Evolutionary conservation across 2,888 invertebrate species (phyloP), one percentile per base, ranked within the genome.

Genomic region (Aleiodes leptofemur): DNA sequence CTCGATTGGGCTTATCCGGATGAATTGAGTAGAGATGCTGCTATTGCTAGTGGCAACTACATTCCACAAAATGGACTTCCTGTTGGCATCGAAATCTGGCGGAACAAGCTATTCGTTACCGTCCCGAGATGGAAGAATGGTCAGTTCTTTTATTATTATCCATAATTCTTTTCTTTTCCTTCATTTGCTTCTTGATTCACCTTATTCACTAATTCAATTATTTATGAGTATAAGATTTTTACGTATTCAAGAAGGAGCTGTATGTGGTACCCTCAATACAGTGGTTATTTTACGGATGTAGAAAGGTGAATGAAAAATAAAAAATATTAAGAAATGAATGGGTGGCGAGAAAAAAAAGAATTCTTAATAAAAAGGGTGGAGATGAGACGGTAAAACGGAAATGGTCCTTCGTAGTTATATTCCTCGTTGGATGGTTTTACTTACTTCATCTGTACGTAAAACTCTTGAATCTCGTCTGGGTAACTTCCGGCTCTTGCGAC

Each of bases 71-170:
- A 96, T 86, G 95, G 93, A 70, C 90, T 96, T 1, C 96, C 96
- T 0, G 95, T 96, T 0, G 96, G 96, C 23, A 93, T 96, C 38
- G 96, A 96, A 87, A 91, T 95, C 76, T 96, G 94, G 94, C 92
- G 91, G 78, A 94, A 95, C 85, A 96, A 95, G 82, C 91, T 96
- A n/a, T 96, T 96, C 87, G 93, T 96, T 31, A 93, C 94, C 9
- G 94, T 96, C 2, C 96, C 96, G 0, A 92, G 96, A 83, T 96
- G 96, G 96, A 91, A 91, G 79, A 90, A 92, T 88, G 96, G 96
- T 96, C 86, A 91, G 91, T 88, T 50, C n/a, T 38, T 51, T 50
- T 61, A 31, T 68, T 68, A 64, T 64, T 48, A 43, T 43, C 13
- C 48, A 43, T 64, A 64, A 48, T 64, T 43, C 64, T 48, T 48